Evolutionary conservation across 2,113 vertebrate species (phyloP).

Genomic region (Climacteris rufus): DNA sequence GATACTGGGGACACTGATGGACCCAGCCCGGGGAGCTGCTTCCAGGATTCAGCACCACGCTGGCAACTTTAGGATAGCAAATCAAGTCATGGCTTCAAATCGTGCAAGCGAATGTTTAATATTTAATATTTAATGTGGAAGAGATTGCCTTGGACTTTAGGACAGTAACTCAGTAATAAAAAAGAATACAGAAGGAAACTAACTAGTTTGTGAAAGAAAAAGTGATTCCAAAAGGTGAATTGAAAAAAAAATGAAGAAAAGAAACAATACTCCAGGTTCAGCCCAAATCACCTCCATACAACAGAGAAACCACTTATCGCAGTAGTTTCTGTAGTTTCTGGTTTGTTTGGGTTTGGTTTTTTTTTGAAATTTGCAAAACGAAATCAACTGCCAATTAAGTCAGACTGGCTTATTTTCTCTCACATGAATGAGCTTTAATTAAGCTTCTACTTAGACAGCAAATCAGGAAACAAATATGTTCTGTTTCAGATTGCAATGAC

Average conservation of each 20-base stretch:
- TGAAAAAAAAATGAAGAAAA: background rate
- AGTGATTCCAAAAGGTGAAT: background rate
- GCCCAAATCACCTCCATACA: fast-evolving
- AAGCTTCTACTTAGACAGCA: conserved; percentile 5
- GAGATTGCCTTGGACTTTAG: background rate
- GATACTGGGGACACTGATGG: background rate
- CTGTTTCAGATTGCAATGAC: background rate
- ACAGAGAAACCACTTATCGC: background rate
- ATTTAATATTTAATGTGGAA: background rate
- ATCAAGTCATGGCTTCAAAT: background rate
- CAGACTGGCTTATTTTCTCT: background rate
- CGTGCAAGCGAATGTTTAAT: background rate
- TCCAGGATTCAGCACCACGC: background rate
- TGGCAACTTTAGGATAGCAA: background rate
- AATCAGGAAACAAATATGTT: conserved; percentile 14
- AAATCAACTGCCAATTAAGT: background rate
- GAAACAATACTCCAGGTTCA: background rate
- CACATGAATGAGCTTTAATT: background rate
- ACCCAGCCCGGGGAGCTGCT: background rate
- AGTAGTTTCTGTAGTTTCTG: background rate
- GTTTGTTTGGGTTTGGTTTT: background rate
- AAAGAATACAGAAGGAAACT: background rate
- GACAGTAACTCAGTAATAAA: background rate
- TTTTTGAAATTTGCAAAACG: background rate
- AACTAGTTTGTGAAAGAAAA: background rate